phyloP scores from a whole-genome alignment of 2,888 invertebrate genomes.

The Lycia hirtaria region DNA sequence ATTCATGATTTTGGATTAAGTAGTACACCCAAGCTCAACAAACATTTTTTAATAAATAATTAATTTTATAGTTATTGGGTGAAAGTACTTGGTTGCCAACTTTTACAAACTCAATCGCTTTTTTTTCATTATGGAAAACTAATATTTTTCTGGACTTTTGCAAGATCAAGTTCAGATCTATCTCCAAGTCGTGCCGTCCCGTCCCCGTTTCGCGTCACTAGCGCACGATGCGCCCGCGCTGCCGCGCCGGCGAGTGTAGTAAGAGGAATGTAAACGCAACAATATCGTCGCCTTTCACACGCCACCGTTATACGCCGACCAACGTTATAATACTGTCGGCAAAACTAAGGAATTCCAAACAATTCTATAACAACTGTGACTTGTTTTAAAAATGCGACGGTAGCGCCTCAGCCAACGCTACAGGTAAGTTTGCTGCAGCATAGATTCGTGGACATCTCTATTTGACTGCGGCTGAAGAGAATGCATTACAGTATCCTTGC shows the following conservation, averaged over 20 bases:
- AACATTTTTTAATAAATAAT: too few species aligned
- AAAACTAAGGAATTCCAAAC: background rate
- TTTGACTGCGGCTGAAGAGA: conserved; percentile 26
- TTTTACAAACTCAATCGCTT: too few species aligned
- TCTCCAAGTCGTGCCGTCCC: conserved; percentile 9
- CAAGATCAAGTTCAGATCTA: conserved; percentile 14
- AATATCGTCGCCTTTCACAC: conserved; percentile 60
- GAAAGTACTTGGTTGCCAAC: too few species aligned
- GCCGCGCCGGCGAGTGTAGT: conserved; percentile 35
- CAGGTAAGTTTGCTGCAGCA: background rate
- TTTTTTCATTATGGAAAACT: too few species aligned
- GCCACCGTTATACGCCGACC: conserved; percentile 42
- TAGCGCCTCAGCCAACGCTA: background rate
- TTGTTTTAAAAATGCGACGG: background rate
- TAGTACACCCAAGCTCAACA: too few species aligned
- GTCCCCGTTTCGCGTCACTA: conserved; percentile 28
- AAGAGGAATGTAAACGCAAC: conserved; percentile 74
- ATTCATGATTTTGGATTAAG: background rate
- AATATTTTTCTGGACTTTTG: too few species aligned
- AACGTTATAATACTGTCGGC: background rate
- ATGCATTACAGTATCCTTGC: conserved; percentile 3
- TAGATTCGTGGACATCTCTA: conserved; percentile 47
- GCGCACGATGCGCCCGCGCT: conserved; percentile 38
- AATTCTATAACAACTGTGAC: background rate
- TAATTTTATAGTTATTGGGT: too few species aligned